phyloP scores from a whole-genome alignment of 2,797 vertebrate genomes.

The Balearica regulorum region DNA sequence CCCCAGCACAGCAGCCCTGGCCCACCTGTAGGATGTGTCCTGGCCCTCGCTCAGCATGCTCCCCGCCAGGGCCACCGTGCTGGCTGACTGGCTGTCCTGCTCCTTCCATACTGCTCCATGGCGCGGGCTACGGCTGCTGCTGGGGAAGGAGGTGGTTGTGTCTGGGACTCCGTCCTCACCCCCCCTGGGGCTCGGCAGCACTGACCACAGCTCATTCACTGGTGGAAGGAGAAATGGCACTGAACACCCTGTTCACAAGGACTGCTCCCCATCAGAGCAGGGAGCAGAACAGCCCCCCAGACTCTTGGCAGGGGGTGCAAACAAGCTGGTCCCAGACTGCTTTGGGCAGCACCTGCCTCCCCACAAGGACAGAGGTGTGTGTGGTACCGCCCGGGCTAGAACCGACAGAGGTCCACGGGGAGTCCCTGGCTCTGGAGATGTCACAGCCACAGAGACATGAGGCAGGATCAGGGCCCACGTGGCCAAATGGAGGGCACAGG shows the following conservation, averaged over 20 bases:
- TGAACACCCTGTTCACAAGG: neutral
- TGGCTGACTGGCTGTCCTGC: constrained; percentile 71
- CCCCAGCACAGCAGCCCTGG: neutral
- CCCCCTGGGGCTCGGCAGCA: constrained; percentile 70
- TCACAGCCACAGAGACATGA: neutral
- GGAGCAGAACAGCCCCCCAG: neutral
- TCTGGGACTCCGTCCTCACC: constrained; percentile 72
- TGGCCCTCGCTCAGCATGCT: constrained; percentile 62
- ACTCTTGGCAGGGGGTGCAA: neutral
- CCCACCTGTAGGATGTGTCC: constrained; percentile 72
- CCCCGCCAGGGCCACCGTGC: constrained; percentile 71
- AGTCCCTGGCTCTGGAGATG: neutral
- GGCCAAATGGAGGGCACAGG: accelerated
- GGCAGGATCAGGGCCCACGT: neutral
- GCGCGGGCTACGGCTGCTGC: constrained; percentile 59
- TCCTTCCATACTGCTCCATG: constrained; percentile 50
- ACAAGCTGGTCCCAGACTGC: neutral
- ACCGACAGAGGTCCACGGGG: accelerated
- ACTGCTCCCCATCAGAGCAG: accelerated
- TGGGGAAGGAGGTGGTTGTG: constrained; percentile 68
- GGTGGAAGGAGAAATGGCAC: constrained; percentile 15
- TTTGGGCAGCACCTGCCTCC: neutral
- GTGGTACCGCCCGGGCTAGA: neutral
- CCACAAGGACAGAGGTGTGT: neutral
- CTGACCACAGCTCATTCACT: constrained; percentile 85